Conservation (phyloP, 2,797 vertebrate genomes). For the Melanotaenia parkinsoni region DNA sequence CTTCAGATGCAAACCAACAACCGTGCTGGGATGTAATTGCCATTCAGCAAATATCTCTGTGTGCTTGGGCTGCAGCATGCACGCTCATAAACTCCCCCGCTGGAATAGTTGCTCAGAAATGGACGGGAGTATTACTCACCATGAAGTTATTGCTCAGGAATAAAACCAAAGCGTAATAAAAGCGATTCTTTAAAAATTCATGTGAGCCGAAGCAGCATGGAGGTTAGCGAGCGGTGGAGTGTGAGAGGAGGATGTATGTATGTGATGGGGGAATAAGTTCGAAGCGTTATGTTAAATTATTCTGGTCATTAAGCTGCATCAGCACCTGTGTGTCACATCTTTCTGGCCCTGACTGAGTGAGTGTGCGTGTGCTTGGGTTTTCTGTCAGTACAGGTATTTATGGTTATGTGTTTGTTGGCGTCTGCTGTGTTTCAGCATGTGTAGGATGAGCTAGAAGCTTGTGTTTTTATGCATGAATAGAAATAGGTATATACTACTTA, state of each 20-base stretch:
- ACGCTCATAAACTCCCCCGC: constrained; percentile 50
- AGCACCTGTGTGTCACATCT: constrained; percentile 49
- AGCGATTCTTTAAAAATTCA: constrained; percentile 70
- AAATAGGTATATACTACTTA: neutral
- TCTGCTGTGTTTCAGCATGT: constrained; percentile 1
- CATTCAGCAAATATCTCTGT: constrained; percentile 52
- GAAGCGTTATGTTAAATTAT: constrained; percentile 54
- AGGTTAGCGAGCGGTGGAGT: constrained; percentile 27
- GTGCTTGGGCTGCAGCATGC: constrained; percentile 15
- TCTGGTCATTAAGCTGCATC: constrained; percentile 67
- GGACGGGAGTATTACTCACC: constrained; percentile 52
- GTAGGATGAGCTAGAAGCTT: constrained; percentile 3
- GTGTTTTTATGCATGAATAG: neutral
- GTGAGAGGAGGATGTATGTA: constrained; percentile 16
- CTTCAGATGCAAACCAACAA: constrained; percentile 41
- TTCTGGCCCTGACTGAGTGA: constrained; percentile 33
- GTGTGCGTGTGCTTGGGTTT: constrained; percentile 10
- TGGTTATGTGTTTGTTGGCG: neutral
- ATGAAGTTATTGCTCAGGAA: constrained; percentile 59
- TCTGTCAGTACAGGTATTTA: neutral
- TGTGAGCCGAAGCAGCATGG: constrained; percentile 37
- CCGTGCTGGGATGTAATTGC: constrained; percentile 42
- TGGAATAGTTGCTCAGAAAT: constrained; percentile 34
- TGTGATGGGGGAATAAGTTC: constrained; percentile 4
- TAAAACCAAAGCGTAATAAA: constrained; percentile 72